phyloP scores from a whole-genome alignment of 2,797 vertebrate species.

The Agapornis canus region DNA sequence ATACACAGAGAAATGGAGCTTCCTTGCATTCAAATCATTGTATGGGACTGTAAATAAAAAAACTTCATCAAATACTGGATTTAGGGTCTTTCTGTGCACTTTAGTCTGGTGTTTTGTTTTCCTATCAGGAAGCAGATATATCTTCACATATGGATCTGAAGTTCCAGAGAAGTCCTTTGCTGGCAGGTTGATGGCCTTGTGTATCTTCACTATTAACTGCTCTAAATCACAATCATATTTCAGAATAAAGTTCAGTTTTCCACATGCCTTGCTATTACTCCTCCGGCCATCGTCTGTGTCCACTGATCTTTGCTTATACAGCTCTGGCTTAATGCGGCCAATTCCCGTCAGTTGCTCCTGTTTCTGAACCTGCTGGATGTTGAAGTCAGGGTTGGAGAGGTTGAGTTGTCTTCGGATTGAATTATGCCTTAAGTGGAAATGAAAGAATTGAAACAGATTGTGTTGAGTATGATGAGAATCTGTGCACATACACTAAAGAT shows the following conservation, averaged over 20 bases:
- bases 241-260: conserved; percentile 93
- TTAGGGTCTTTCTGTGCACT: conserved; percentile 97
- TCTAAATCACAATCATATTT: conserved; percentile 96
- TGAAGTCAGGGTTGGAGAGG: conserved; percentile 97
- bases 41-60: conserved; percentile 97
- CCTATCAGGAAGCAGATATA: conserved; percentile 95
- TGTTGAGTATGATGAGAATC: not conserved
- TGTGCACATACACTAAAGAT: not conserved
- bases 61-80: conserved; percentile 97
- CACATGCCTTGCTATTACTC: conserved; percentile 86
- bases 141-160: conserved; percentile 98
- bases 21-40: conserved; percentile 90
- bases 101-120: conserved; percentile 99
- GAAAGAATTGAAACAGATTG: conserved; percentile 32
- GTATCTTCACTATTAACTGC: conserved; percentile 98
- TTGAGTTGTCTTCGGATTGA: conserved; percentile 95
- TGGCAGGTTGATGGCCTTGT: conserved; percentile 93
- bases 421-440: conserved; percentile 86
- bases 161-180: conserved; percentile 99
- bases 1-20: conserved; percentile 98
- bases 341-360: conserved; percentile 95
- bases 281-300: conserved; percentile 89
- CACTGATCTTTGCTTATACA: conserved; percentile 95
- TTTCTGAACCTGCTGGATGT: conserved; percentile 94
- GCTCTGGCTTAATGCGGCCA: conserved; percentile 94